phyloP scores from a whole-genome alignment of 2,797 vertebrate genomes.

The Muraenolepis orangiensis region DNA sequence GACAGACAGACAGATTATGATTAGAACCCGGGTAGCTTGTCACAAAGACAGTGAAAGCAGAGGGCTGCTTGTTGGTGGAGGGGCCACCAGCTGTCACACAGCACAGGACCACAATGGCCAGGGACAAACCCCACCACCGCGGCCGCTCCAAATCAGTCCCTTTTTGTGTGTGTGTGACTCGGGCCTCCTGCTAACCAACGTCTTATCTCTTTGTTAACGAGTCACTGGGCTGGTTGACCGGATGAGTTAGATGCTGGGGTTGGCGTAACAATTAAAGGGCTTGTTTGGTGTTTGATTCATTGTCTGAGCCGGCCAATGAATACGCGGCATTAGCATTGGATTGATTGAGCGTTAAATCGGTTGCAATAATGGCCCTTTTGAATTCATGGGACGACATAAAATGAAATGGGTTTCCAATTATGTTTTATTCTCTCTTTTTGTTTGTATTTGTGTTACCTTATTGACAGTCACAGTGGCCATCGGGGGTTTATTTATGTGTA shows the following conservation, averaged over 20 bases:
- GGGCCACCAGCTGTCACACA: constrained; percentile 65
- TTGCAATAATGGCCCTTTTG: neutral
- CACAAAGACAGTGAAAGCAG: constrained; percentile 59
- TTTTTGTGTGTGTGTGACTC: constrained; percentile 42
- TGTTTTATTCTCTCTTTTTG: neutral
- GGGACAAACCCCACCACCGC: constrained; percentile 48
- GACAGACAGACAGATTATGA: neutral
- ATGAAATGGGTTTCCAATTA: neutral
- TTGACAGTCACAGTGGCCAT: neutral
- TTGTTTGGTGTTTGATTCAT: constrained; percentile 30
- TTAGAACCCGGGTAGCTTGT: constrained; percentile 35
- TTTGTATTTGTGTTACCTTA: neutral
- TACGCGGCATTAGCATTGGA: neutral
- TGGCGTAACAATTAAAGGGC: constrained; percentile 48
- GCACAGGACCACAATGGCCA: constrained; percentile 52
- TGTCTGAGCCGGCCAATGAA: constrained; percentile 18
- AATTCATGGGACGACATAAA: neutral
- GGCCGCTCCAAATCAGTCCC: constrained; percentile 23
- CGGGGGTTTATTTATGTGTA: neutral
- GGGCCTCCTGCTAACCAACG: constrained; percentile 64
- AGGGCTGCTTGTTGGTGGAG: constrained; percentile 30
- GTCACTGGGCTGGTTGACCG: constrained; percentile 55
- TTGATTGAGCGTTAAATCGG: neutral
- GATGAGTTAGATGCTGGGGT: constrained; percentile 45
- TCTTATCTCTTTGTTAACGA: constrained; percentile 64